Base-by-base conservation (phyloP, 2,888 invertebrate genomes). In the Eudemis profundana region DNA sequence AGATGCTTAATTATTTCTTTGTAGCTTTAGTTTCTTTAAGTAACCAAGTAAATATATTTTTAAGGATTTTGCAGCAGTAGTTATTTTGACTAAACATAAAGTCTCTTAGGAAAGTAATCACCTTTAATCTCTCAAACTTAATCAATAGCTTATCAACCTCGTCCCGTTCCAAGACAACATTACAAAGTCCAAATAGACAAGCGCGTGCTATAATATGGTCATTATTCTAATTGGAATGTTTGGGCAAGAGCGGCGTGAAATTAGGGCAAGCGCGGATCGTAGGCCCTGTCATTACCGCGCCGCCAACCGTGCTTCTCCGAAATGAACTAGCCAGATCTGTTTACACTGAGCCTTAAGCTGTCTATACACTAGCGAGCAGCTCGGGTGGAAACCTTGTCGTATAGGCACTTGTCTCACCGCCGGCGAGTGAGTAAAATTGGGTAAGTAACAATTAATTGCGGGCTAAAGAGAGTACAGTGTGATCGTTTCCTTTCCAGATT, bases 191-290 rank as follows among this genome's bases (percentile, higher is more conserved):
- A 59, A 65, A 65, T 65, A 65, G 65, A 47, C 65, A 65, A 53
- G 60, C 59, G 27, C 59, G 65, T 65, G 60, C 65, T 59, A 47
- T 65, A 65, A 65, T 65, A 65, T 29, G 65, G 83, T 85, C 82
- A 90, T 90, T 90, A 89, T 78, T 75, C 81, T 87, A 89, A 90
- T 89, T 87, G 82, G 86, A 86, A 86, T 90, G 86, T 89, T 89
- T 89, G 89, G 89, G 85, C 82, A 85, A 80, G 70, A 72, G 73
- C 63, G 71, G 67, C 74, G 84, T 84, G 83, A 85, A 84, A 85
- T 88, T 85, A 84, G 87, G 81, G 78, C 85, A 81, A 80, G 81
- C 82, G 79, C 78, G 78, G 84, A 81, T 78, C 82, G 83, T 78
- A 74, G 73, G 71, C 84, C 89, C 88, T 90, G 82, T 90, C 91